Conservation (phyloP, 2,888 invertebrate genomes). For the Drosophila lutescens region DNA sequence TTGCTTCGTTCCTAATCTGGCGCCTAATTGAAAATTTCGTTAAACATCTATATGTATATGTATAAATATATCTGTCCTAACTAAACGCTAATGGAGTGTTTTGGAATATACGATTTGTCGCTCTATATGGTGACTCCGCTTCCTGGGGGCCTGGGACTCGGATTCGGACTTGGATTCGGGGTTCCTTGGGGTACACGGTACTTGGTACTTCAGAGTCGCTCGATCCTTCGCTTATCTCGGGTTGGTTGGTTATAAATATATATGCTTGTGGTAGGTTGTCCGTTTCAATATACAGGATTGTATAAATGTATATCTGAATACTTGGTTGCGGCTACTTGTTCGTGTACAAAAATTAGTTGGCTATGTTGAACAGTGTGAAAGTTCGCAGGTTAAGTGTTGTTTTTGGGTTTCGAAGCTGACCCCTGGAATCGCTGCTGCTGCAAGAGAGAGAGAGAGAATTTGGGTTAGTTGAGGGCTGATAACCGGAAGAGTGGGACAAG, state of each 20-base stretch:
- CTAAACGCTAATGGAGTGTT: slow-evolving; percentile 81
- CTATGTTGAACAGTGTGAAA: slow-evolving; percentile 50
- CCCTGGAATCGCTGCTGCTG: slow-evolving; percentile 73
- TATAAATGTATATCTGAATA: slow-evolving; percentile 41
- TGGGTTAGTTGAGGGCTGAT: slow-evolving; percentile 31
- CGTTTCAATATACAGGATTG: slow-evolving; percentile 40
- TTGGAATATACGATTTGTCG: slow-evolving; percentile 68
- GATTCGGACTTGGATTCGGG: slow-evolving; percentile 3
- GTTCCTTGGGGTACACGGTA: slow-evolving; percentile 10
- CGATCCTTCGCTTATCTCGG: slow-evolving; percentile 1
- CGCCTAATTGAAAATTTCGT: slow-evolving; percentile 59
- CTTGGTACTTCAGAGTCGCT: slow-evolving; percentile 1
- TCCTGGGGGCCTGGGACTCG: slow-evolving; percentile 12
- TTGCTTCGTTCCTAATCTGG: slow-evolving; percentile 63
- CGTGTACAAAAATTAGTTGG: slow-evolving; percentile 66
- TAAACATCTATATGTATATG: slow-evolving; percentile 41
- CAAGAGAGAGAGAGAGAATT: slow-evolving; percentile 11
- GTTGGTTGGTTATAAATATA: neutral
- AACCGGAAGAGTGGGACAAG: slow-evolving; percentile 34
- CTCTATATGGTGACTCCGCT: slow-evolving; percentile 28
- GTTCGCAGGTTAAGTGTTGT: slow-evolving; percentile 58
- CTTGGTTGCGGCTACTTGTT: slow-evolving; percentile 21
- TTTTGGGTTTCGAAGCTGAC: slow-evolving; percentile 70
- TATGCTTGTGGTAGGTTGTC: slow-evolving; percentile 14
- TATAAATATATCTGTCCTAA: slow-evolving; percentile 67